Percentiles rank a stretch among this genome's conserved stretches.
These are phyloP conservation scores for Agrypnia vestita DNA, from an alignment of 1,140 invertebrate species.

Conservation along the genomic window DNA sequence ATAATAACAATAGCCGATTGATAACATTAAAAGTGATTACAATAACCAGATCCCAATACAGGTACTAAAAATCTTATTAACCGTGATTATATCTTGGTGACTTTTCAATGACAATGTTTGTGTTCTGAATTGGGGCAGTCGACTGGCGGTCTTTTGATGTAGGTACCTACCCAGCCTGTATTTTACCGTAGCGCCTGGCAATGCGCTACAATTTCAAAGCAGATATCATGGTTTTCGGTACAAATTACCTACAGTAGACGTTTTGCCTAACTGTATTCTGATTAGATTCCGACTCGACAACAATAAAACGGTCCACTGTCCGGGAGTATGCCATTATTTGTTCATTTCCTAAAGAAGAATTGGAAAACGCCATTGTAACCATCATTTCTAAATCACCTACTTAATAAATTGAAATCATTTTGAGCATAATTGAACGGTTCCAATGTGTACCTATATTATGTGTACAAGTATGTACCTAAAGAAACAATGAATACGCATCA, in stretches of 20 bases:
- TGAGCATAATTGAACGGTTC: too few species aligned
- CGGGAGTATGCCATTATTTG: not conserved
- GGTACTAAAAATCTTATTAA: too few species aligned
- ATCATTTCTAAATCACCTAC: slow-evolving; percentile 4
- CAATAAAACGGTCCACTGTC: slow-evolving; percentile 24
- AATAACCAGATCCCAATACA: too few species aligned
- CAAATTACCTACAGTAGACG: slow-evolving; percentile 50
- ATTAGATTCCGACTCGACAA: slow-evolving; percentile 43
- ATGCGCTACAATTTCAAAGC: not conserved
- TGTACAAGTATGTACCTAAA: too few species aligned
- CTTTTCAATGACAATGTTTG: too few species aligned
- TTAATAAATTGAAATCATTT: not conserved
- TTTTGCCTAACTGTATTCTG: slow-evolving; percentile 56
- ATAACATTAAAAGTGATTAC: too few species aligned
- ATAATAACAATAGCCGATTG: too few species aligned
- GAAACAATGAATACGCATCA: too few species aligned
- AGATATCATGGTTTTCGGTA: slow-evolving; percentile 53
- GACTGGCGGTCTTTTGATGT: not conserved
- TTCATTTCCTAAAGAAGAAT: not conserved
- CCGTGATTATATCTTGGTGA: too few species aligned
- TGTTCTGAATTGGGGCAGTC: slow-evolving; percentile 11
- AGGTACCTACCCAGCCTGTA: not conserved
- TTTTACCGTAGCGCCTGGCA: slow-evolving; percentile 10
- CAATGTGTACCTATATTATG: too few species aligned
- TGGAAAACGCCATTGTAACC: not conserved